A percentile compares a stretch with the other conserved stretches of the same genome.
phyloP scores from a whole-genome alignment of 2,113 vertebrate species.

The Ochotona princeps region DNA sequence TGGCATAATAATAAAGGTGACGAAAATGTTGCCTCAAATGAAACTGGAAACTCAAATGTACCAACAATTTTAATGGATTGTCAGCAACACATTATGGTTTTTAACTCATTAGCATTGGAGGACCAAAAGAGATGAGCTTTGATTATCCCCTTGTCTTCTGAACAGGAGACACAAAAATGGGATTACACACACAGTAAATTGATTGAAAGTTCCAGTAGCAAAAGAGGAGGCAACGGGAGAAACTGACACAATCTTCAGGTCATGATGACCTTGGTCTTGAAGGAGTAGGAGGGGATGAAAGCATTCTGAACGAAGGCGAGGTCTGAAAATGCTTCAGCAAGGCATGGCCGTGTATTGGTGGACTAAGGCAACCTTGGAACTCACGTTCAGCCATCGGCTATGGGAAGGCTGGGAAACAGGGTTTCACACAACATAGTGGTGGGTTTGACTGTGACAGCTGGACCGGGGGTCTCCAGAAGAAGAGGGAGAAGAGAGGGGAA shows the following conservation, averaged over 20 bases:
- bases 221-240: background rate
- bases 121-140: background rate
- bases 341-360: accelerated
- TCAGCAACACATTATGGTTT: background rate
- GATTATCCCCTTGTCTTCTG: background rate
- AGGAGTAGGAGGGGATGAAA: background rate
- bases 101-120: background rate
- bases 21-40: background rate
- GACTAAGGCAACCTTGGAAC: background rate
- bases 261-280: background rate
- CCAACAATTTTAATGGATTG: background rate
- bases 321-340: background rate
- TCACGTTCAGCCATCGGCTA: background rate
- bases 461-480: background rate
- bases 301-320: too few species aligned
- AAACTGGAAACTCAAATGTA: background rate
- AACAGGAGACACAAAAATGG: background rate
- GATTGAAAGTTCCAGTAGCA: background rate
- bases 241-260: background rate
- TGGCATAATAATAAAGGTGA: background rate
- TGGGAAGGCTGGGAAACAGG: background rate
- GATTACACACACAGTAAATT: background rate
- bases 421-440: background rate
- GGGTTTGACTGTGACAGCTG: background rate
- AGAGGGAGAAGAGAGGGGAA: too few species aligned